Evolutionary conservation across 2,888 invertebrate species (phyloP), one percentile per base, ranked within the genome.

Genomic region (Acholoe squamosa): DNA sequence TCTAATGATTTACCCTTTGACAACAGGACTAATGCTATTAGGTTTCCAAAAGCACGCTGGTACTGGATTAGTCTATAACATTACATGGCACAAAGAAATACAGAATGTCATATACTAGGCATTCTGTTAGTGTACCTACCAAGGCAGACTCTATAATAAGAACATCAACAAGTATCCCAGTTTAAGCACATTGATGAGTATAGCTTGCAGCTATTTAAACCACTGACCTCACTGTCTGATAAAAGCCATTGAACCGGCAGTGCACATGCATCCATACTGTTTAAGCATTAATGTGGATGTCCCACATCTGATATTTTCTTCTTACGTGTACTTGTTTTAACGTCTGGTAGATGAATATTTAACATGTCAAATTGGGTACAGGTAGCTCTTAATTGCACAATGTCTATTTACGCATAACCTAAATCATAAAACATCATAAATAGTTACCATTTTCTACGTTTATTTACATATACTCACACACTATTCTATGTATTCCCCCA

Each of bases 381-480:
- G 19, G 19, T 61, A 14, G 61, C 61, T 61, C 61, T 12, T 61
- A 61, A 31, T 28, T 76, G 25, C 76, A 76, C 76, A 76, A 76
- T 31, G 25, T 31, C 25, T 19, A 76, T 28, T 28, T 31, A 76
- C 16, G 16, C 16, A 76, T 25, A 31, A 28, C 10, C 76, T 76
- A 5, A n/a, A 25, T 10, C 25, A 12, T 10, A n/a, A 61, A 76
- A 80, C 10, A 80, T n/a, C 80, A 80, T 80, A 80, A 80, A 80
- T 80, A 80, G 80, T 43, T 80, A 80, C 34, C 19, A 80, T 80
- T 43, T 25, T 31, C 76, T 80, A 80, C 16, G 5, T 12, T 19
- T 80, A 80, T 80, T 80, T 80, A 80, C 80, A 71, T 71, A n/a
- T 5, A 71, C 28, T 71, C n/a, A 71, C n/a, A 61, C 10, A 43